These are phyloP conservation scores for Anabacerthia variegaticeps DNA, from an alignment of 2,797 vertebrate species.

Conservation along the genomic window DNA sequence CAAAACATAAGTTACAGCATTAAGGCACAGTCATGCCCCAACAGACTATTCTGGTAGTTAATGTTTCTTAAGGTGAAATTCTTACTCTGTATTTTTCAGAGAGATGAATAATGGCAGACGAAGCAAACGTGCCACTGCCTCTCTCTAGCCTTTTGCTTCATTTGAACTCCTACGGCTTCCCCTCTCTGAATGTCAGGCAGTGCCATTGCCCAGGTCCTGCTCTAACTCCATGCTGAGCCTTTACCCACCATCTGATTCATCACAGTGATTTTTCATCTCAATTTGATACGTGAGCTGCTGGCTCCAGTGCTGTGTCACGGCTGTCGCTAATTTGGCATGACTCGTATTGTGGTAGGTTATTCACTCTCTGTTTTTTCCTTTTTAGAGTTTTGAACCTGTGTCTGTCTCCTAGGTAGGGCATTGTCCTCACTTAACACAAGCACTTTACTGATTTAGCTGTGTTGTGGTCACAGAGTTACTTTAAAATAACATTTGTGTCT, in stretches of 20 bases:
- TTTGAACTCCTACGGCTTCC: neutral
- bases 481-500: neutral
- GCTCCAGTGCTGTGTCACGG: neutral
- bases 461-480: neutral
- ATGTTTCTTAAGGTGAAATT: neutral
- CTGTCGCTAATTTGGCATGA: neutral
- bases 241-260: neutral
- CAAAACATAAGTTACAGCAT: neutral
- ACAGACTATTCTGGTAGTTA: neutral
- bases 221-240: neutral
- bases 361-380: neutral
- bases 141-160: neutral
- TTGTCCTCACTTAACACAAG: neutral
- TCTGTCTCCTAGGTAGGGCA: neutral
- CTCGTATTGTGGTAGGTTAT: neutral
- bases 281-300: neutral
- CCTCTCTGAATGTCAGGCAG: neutral
- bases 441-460: neutral
- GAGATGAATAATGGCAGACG: neutral
- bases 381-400: neutral
- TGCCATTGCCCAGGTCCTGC: neutral
- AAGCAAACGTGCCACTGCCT: neutral
- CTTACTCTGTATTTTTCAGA: neutral
- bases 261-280: neutral
- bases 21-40: neutral